Percentiles rank a stretch among this genome's conserved stretches.
phyloP scores from a whole-genome alignment of 2,888 invertebrate genomes.

The Cynaeus angustus region DNA sequence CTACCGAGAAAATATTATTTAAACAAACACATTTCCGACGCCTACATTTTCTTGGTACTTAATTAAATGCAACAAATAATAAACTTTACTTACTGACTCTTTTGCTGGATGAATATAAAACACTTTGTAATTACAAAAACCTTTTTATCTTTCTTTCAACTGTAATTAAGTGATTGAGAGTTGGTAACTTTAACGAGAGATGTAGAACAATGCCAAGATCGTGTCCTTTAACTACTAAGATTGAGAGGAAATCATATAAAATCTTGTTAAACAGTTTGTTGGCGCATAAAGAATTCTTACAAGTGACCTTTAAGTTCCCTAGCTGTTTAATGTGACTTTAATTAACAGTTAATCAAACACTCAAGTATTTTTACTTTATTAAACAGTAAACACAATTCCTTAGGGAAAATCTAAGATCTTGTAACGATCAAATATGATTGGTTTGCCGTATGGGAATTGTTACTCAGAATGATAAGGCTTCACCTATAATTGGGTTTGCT shows the following conservation, averaged over 20 bases:
- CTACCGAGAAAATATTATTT: too few species aligned
- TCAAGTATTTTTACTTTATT: constrained; percentile 43
- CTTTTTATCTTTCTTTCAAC: not conserved
- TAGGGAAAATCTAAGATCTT: constrained; percentile 54
- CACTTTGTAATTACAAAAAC: too few species aligned
- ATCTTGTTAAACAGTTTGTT: constrained; percentile 40
- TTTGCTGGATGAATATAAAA: too few species aligned
- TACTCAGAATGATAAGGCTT: constrained; percentile 55
- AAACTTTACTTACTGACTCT: too few species aligned
- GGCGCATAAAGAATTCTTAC: constrained; percentile 51
- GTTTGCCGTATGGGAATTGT: constrained; percentile 53
- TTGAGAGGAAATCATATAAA: constrained; percentile 39
- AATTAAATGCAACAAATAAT: too few species aligned
- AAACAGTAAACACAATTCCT: constrained; percentile 47
- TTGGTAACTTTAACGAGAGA: constrained; percentile 32
- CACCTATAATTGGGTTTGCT: constrained; percentile 57
- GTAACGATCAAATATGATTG: constrained; percentile 55
- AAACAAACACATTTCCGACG: too few species aligned
- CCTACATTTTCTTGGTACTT: too few species aligned
- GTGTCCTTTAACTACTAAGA: constrained; percentile 31
- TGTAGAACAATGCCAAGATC: constrained; percentile 42
- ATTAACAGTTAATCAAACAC: constrained; percentile 55
- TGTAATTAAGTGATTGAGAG: constrained; percentile 3
- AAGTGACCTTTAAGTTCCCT: constrained; percentile 54
- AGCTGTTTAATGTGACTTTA: constrained; percentile 42